Evolutionary conservation across 2,113 vertebrate genomes (phyloP).

Genomic region (Atrichornis clamosus): DNA sequence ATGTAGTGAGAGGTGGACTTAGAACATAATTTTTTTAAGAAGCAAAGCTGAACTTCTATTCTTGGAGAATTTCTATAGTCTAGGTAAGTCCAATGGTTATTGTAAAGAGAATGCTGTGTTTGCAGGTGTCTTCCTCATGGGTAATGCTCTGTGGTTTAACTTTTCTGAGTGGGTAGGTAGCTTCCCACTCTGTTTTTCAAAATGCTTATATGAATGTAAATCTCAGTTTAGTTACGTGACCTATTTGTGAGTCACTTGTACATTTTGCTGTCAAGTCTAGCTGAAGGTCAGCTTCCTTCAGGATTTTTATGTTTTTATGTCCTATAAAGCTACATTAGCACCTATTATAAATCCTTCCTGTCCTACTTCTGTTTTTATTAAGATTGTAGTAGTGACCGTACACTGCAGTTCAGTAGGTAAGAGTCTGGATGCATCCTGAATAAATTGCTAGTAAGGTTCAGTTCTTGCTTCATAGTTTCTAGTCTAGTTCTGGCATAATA

Average conservation of each 20-base stretch:
- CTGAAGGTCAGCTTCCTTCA: neutral
- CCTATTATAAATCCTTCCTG: neutral
- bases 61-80: fast-evolving
- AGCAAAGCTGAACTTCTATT: fast-evolving
- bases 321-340: neutral
- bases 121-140: neutral
- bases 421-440: neutral
- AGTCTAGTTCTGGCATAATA: neutral
- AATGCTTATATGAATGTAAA: neutral
- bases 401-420: neutral
- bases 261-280: neutral
- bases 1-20: fast-evolving
- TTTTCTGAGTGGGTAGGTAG: neutral
- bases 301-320: neutral
- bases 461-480: neutral
- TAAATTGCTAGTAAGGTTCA: neutral
- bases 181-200: neutral
- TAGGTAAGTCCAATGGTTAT: neutral
- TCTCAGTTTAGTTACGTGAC: neutral
- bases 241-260: neutral
- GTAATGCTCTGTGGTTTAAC: neutral
- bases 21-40: fast-evolving
- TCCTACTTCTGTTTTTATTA: neutral
- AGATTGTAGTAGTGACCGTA: neutral
- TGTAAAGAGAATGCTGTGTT: neutral